Evolutionary conservation across 2,797 vertebrate species (phyloP).

Genomic region (Acomys russatus): DNA sequence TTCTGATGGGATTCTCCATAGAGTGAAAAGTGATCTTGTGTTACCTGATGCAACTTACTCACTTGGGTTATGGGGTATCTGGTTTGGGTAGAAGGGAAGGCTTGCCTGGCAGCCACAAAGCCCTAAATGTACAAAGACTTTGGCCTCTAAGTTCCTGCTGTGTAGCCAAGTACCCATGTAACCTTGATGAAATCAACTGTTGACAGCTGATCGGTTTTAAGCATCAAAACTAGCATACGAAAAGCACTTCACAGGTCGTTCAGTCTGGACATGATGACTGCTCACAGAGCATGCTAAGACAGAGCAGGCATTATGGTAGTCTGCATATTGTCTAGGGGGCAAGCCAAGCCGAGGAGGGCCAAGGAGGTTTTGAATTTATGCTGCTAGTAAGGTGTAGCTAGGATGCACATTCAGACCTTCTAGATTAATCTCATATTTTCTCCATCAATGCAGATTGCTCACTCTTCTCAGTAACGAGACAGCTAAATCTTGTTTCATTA

Average conservation of each 20-base stretch:
- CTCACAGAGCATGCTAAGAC: not conserved
- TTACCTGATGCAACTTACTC: not conserved
- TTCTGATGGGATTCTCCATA: slow-evolving; percentile 9
- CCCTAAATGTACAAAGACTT: not conserved
- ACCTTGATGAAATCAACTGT: not conserved
- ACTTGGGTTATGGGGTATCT: slow-evolving; percentile 28
- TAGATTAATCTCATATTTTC: not conserved
- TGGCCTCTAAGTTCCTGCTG: not conserved
- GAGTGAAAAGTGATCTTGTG: not conserved
- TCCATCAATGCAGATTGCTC: not conserved
- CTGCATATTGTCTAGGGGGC: slow-evolving; percentile 10
- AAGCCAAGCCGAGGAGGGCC: slow-evolving; percentile 20
- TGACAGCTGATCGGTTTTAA: not conserved
- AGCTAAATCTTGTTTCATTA: slow-evolving; percentile 9
- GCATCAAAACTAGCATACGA: slow-evolving; percentile 24
- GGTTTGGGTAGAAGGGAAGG: not conserved
- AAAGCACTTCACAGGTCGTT: not conserved
- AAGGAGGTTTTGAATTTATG: not conserved
- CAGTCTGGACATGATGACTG: not conserved
- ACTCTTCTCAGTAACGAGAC: not conserved
- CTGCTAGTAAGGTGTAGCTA: not conserved
- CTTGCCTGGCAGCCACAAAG: not conserved
- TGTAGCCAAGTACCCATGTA: not conserved
- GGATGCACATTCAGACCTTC: not conserved
- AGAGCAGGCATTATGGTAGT: not conserved